Evolutionary conservation across 2,888 invertebrate genomes (phyloP), one percentile per base, ranked within the genome.

Genomic region (Patella ulyssiponensis): DNA sequence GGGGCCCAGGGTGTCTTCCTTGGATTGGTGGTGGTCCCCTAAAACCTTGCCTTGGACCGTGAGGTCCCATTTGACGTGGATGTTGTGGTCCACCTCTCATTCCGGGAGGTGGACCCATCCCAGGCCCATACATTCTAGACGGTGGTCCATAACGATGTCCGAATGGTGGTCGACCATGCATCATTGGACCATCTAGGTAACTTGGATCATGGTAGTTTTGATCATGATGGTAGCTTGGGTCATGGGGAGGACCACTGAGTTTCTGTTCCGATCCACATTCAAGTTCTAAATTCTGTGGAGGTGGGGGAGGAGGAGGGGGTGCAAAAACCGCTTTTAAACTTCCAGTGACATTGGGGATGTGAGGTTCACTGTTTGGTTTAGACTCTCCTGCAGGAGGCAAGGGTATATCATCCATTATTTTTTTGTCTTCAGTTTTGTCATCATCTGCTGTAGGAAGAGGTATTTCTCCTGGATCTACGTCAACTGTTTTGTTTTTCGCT

Each of bases 381-480:
- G 81, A 81, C 9, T 64, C 79, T 44, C 79, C 78, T 71, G 80
- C 78, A 51, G 73, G 54, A 20, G 86, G 86, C 51, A 86, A 77
- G 20, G 86, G 86, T 52, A 86, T 86, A 74, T 84, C 83, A 72
- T 81, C 77, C 53, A 79, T 77, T 4, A 74, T 71, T 15, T 77
- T 79, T 14, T 79, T 77, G 17, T 80, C 80, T 75, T 81, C 33
- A 78, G 52, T 73, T 74, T 33, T 79, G 77, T 17, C 73, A 73
- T 53, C 52, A 5, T 69, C 73, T 3, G 73, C 71, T 12, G 74
- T 56, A 54, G 88, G 88, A 11, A 88, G 75, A 44, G 88, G 88
- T 58, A 88, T 88, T 79, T 88, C 86, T 53, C 84, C 80, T 3
- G 88, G 86, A 76, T 87, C 85, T 71, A 82, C 80, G 20, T 79